Conservation (phyloP, 2,888 invertebrate genomes). For the Apotomis betuletana region DNA sequence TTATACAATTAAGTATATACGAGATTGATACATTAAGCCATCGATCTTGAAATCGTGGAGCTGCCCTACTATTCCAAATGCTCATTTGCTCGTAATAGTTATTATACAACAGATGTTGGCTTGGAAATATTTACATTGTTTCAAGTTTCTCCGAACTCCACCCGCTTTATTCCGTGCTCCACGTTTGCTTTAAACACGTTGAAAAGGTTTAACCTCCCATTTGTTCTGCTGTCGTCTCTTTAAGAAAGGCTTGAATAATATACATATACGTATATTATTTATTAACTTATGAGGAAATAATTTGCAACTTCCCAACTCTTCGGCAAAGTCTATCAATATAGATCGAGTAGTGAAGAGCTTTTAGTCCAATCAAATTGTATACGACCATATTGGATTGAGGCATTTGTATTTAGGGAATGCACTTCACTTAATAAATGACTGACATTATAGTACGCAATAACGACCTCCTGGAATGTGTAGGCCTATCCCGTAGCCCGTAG, state of each 20-base stretch:
- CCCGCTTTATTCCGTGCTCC: neutral
- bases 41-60: constrained; percentile 34
- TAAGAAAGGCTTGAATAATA: constrained; percentile 56
- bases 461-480: constrained; percentile 63
- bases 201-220: neutral
- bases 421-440: constrained; percentile 69
- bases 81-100: constrained; percentile 42
- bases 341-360: neutral
- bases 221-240: constrained; percentile 45
- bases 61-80: constrained; percentile 41
- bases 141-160: constrained; percentile 12
- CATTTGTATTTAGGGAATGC: constrained; percentile 71
- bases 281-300: too few species aligned
- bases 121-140: constrained; percentile 28
- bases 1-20: neutral
- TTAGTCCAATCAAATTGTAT: neutral
- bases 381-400: constrained; percentile 53
- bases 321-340: too few species aligned
- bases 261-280: constrained; percentile 22
- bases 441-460: constrained; percentile 60
- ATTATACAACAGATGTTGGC: constrained; percentile 35
- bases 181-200: neutral
- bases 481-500: constrained; percentile 49
- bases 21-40: neutral
- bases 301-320: too few species aligned